A percentile compares a stretch with the other conserved stretches of the same genome.
phyloP scores from a whole-genome alignment of 2,113 vertebrate genomes.

The Chaetodon auriga region DNA sequence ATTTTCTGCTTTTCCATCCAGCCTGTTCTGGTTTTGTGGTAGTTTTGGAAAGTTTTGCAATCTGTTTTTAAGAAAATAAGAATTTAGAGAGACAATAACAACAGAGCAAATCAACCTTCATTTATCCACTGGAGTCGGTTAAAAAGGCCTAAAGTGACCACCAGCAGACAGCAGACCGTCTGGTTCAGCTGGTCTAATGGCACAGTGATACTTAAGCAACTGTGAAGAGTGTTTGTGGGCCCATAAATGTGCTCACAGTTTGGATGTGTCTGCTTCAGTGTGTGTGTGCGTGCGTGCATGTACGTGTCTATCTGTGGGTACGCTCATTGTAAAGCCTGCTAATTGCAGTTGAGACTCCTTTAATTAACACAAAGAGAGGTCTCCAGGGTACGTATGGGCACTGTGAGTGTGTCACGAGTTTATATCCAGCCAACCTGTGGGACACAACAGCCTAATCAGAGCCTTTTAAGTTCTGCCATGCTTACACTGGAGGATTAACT shows the following conservation, averaged over 20 bases:
- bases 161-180: constrained; percentile 12
- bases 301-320: constrained; percentile 56
- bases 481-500: constrained; percentile 74
- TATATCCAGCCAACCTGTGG: constrained; percentile 79
- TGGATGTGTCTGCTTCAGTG: constrained; percentile 50
- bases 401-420: constrained; percentile 79
- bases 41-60: background rate
- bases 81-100: background rate
- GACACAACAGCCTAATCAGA: constrained; percentile 83
- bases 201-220: constrained; percentile 31
- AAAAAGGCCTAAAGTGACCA: background rate
- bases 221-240: constrained; percentile 47
- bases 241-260: constrained; percentile 56
- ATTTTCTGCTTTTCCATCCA: background rate
- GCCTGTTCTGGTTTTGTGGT: background rate
- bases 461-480: constrained; percentile 82
- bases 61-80: background rate
- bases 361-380: constrained; percentile 84
- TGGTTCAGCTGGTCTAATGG: background rate
- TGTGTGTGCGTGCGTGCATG: constrained; percentile 13
- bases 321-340: constrained; percentile 73
- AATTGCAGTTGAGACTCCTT: constrained; percentile 82
- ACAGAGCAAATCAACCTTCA: background rate
- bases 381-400: constrained; percentile 69
- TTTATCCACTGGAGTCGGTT: background rate